phyloP scores from a whole-genome alignment of 35 echinoderm and acorn worm species.

The Holothuria glaberrima region DNA sequence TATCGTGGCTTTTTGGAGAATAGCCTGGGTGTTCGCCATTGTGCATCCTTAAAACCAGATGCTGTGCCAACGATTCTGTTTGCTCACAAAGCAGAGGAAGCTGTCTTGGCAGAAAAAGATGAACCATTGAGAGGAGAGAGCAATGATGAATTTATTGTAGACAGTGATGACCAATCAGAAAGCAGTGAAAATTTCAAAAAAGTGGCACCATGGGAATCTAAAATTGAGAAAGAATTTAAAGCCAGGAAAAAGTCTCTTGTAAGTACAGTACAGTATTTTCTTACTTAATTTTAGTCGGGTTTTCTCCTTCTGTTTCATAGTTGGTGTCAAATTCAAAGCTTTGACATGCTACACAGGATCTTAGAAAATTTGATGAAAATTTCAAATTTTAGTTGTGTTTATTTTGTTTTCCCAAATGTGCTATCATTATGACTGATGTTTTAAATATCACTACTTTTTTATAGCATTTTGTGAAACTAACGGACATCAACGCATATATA shows the following conservation, averaged over 20 bases:
- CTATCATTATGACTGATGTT: not conserved
- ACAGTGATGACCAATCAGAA: not conserved
- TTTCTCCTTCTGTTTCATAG: too few species aligned
- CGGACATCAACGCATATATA: slow-evolving; percentile 89
- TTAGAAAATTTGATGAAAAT: not conserved
- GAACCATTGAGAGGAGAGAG: not conserved
- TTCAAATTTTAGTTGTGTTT: not conserved
- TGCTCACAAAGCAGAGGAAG: slow-evolving; percentile 40
- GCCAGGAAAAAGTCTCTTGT: not conserved
- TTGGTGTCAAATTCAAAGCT: too few species aligned
- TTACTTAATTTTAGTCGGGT: too few species aligned
- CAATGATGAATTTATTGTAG: not conserved
- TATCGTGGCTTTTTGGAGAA: not conserved
- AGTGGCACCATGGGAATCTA: not conserved
- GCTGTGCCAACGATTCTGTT: slow-evolving; percentile 16
- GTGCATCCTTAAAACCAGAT: not conserved
- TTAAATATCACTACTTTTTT: not conserved
- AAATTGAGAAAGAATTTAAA: not conserved
- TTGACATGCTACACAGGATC: not conserved
- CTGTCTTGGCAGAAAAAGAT: too few species aligned
- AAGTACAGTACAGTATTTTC: not conserved
- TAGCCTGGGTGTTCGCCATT: not conserved
- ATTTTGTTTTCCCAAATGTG: not conserved
- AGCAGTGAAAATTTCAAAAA: not conserved
- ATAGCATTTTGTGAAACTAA: slow-evolving; percentile 78